These are phyloP conservation scores for Heteromyza rotundicornis DNA, from an alignment of 2,888 invertebrate genomes.

Conservation along the genomic window DNA sequence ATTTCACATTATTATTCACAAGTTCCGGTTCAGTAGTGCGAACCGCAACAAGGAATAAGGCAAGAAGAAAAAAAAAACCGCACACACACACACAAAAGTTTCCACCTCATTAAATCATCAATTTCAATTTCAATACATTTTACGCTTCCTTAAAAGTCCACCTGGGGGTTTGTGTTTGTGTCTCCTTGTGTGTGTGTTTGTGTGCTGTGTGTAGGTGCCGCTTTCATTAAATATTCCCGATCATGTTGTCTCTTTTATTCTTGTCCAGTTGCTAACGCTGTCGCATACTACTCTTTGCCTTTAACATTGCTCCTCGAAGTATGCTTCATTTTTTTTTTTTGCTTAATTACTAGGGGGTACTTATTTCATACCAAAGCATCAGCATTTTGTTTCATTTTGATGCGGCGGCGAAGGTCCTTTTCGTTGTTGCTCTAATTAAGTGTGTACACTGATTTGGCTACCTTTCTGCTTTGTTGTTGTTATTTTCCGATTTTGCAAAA, in stretches of 20 bases:
- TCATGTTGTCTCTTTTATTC: slow-evolving; percentile 1
- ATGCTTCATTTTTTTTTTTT: too few relatives aligned
- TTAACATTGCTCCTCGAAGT: too few relatives aligned
- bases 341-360: too few relatives aligned
- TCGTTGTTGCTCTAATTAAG: slow-evolving; percentile 43
- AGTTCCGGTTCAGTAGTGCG: slow-evolving; percentile 56
- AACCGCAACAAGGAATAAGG: too few relatives aligned
- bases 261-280: not conserved
- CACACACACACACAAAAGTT: too few relatives aligned
- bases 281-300: slow-evolving; percentile 26
- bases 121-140: slow-evolving; percentile 53
- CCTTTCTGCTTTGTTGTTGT: not conserved
- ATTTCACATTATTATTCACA: slow-evolving; percentile 28
- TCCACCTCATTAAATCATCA: slow-evolving; percentile 58
- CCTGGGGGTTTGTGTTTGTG: slow-evolving; percentile 20
- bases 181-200: slow-evolving; percentile 16
- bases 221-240: not conserved
- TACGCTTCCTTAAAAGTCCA: slow-evolving; percentile 43
- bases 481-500: too few relatives aligned
- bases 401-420: slow-evolving; percentile 12
- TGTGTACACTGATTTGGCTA: slow-evolving; percentile 28
- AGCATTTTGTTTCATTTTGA: too few relatives aligned
- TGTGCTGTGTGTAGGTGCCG: slow-evolving; percentile 19
- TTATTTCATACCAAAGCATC: too few relatives aligned
- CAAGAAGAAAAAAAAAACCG: slow-evolving; percentile 44